Evolutionary conservation across 2,797 vertebrate species (phyloP), one percentile per base, ranked within the genome.

Genomic region (Hippopotamyrus pictus): DNA sequence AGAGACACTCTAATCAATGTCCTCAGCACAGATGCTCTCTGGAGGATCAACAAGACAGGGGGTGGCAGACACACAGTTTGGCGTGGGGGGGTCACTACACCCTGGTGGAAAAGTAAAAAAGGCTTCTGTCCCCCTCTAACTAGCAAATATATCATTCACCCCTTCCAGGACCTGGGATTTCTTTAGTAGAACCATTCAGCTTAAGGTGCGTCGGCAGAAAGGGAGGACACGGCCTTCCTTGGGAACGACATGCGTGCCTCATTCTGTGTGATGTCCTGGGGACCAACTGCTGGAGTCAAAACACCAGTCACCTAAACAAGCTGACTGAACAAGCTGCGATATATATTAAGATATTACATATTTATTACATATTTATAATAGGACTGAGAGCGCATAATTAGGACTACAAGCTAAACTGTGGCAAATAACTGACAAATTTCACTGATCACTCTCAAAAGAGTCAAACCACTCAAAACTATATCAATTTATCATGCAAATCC

Each of bases 1-100:
- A 99, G 98, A 99, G 97, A 97, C 96, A 97, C 97, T 99, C 98
- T 99, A 99, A 99, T 99, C 98, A 99, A 99, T 99, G 98, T 98
- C 97, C 79, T 97, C 97, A 98, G 98, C 97, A 96, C 98, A 99
- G 97, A 99, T 98, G 97, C 97, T 98, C 98, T 98, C 98, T 94
- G 94, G 98, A 98, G 98, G 97, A 99, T 98, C 98, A 98, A 97
- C 97, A 97, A 98, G 97, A 98, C 98, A 98, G 97, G 97, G 97
- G 96, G 97, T 97, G 97, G 96, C 97, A 97, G 97, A 96, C 97
- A 96, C 96, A 97, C 96, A 94, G 96, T 89, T 33, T 29, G 83
- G 97, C 96, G 97, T 96, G 93, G 97, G 96, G 8, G 93, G 92
- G 90, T 91, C 91, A 95, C 92, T 94, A 95, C 95, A 94, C 94